Conservation (phyloP, 2,888 invertebrate genomes). For the Theodoxus fluviatilis region DNA sequence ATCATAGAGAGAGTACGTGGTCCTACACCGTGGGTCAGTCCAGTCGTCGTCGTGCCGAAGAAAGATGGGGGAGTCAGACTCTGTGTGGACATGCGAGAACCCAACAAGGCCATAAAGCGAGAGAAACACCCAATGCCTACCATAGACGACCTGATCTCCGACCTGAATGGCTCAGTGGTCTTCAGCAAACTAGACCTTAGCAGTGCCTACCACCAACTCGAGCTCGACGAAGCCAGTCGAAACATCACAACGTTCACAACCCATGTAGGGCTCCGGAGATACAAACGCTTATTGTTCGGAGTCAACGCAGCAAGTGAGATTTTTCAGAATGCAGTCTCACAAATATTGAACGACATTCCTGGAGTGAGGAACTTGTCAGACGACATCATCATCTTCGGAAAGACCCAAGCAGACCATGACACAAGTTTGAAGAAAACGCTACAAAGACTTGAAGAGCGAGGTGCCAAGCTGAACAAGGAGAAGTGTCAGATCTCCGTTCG, state of each 20-base stretch:
- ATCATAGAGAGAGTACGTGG: constrained; percentile 39
- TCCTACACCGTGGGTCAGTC: constrained; percentile 39
- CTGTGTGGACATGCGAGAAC: constrained; percentile 43
- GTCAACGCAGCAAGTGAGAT: constrained; percentile 64
- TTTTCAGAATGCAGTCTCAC: constrained; percentile 63
- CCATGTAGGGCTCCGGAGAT: constrained; percentile 38
- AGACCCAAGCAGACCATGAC: constrained; percentile 43
- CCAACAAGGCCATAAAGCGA: constrained; percentile 38
- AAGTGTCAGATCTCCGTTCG: constrained; percentile 5
- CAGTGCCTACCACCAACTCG: constrained; percentile 42
- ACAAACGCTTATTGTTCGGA: constrained; percentile 42
- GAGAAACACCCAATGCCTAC: constrained; percentile 33
- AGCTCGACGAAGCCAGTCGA: constrained; percentile 39
- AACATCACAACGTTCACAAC: constrained; percentile 40
- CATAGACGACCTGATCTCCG: constrained; percentile 36
- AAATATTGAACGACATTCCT: constrained; percentile 53
- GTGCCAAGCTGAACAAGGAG: constrained; percentile 7
- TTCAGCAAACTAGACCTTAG: constrained; percentile 41
- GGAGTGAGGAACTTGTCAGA: constrained; percentile 61
- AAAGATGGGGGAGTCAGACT: constrained; percentile 34
- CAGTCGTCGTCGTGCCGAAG: constrained; percentile 32
- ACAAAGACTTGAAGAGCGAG: constrained; percentile 3
- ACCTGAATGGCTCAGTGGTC: constrained; percentile 37
- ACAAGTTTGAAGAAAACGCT: neutral
- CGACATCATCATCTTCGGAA: constrained; percentile 61